Base-by-base conservation (phyloP, 2,797 vertebrate genomes). In the Danionella dracula region DNA sequence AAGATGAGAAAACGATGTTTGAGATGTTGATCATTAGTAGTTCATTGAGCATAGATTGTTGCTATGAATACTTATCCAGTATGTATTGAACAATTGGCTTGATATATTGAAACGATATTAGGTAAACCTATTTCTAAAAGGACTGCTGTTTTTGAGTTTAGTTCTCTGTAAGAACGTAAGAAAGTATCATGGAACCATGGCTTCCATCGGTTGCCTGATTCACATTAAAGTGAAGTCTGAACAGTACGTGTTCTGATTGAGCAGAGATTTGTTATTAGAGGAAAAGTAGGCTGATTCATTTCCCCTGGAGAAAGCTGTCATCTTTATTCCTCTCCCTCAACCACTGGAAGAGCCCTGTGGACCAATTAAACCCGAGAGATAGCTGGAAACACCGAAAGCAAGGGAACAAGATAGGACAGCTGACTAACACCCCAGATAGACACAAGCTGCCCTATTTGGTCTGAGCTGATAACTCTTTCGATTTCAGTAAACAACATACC, bases 301-400 rank as follows among this genome's bases (percentile, higher is more conserved):
- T 83, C 55, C 76, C 21, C 68, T 35, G 75, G 77, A 81, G 85
- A 86, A 79, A 35, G 76, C 82, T 87, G 81, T 86, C 80, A 77
- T 78, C 76, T 84, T 84, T 77, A 78, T 72, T 66, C 58, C 37
- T 44, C 71, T 77, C 76, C 71, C 75, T 45, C 19, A 63, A 46
- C 58, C 38, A 16, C 72, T 54, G 21, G 53, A 68, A 57, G 64
- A 73, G 83, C 85, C 87, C 85, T 82, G 75, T 49, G 83, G 87
- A 76, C 87, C 86, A 91, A 90, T 91, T 89, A 90, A 80, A 78
- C 45, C 58, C 46, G 80, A 85, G 86, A 85, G 65, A 61, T 42
- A 54, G 55, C 27, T 32, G 23, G 42, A 60, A 45, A 32, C 27
- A n/a, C 16, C 0, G 2, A 31, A 31, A 45, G 62, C 35, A 13